Evolutionary conservation across 2,888 invertebrate genomes (phyloP).

Genomic region (Coecobrya sp.): DNA sequence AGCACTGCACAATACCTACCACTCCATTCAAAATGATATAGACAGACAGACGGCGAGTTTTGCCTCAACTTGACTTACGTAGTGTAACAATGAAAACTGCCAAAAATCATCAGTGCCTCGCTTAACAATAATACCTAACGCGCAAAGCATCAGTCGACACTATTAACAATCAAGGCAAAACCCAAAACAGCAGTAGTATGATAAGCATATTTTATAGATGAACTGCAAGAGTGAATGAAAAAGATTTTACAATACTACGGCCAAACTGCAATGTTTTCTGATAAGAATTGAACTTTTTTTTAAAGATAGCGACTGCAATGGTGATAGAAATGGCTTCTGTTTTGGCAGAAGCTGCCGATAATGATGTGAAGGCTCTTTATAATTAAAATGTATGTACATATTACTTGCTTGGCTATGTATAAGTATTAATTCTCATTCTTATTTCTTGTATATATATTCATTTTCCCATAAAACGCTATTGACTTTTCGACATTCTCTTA

Average conservation of each 20-base stretch:
- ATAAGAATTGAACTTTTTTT: conserved; percentile 75
- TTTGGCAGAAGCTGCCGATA: conserved; percentile 54
- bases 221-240: conserved; percentile 4
- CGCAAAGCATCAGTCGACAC: conserved; percentile 16
- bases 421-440: background rate
- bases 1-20: conserved; percentile 38
- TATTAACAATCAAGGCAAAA: conserved; percentile 53
- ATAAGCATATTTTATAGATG: conserved; percentile 27
- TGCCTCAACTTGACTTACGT: conserved; percentile 9
- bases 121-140: conserved; percentile 12
- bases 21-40: background rate
- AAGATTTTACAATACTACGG: conserved; percentile 48
- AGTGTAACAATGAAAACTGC: conserved; percentile 58
- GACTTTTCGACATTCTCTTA: conserved; percentile 50
- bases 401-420: background rate
- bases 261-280: conserved; percentile 77
- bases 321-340: conserved; percentile 46
- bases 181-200: conserved; percentile 5
- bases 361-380: conserved; percentile 55
- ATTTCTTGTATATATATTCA: conserved; percentile 10
- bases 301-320: conserved; percentile 39
- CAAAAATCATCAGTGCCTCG: conserved; percentile 38
- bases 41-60: background rate
- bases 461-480: conserved; percentile 56
- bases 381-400: background rate